Conservation (phyloP, 2,797 vertebrate genomes). For the Lepus oiostolus region DNA sequence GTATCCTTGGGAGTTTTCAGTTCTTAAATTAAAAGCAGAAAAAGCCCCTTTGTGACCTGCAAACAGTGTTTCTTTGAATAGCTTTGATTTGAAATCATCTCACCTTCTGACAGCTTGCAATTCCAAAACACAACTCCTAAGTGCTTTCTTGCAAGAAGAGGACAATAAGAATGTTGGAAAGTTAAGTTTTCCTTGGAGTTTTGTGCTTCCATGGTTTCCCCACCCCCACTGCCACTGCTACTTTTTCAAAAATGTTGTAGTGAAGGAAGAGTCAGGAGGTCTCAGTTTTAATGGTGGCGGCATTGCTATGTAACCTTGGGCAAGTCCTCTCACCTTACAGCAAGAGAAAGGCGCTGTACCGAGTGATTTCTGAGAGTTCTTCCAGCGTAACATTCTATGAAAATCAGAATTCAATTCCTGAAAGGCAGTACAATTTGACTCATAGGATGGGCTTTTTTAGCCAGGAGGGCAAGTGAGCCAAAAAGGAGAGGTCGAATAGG, state of each 20-base stretch:
- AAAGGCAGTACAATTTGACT: conserved; percentile 69
- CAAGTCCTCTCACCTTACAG: conserved; percentile 21
- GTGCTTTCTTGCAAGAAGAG: conserved; percentile 53
- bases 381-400: conserved; percentile 50
- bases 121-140: conserved; percentile 63
- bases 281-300: conserved; percentile 16
- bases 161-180: conserved; percentile 58
- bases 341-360: conserved; percentile 22
- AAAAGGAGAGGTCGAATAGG: conserved; percentile 19
- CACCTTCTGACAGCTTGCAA: conserved; percentile 75
- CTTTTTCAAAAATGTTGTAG: not conserved
- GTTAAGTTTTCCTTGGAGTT: not conserved
- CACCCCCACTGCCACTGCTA: not conserved
- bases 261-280: not conserved
- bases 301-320: conserved; percentile 45
- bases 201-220: not conserved
- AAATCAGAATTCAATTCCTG: conserved; percentile 52
- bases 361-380: conserved; percentile 48
- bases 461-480: not conserved
- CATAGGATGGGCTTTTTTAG: conserved; percentile 50
- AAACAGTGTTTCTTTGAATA: conserved; percentile 79
- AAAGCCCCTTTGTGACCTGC: conserved; percentile 69
- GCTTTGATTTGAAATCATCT: conserved; percentile 76
- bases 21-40: conserved; percentile 80
- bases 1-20: conserved; percentile 68